Base-by-base conservation (phyloP, 2,113 vertebrate species). In the Saimiri boliviensis region DNA sequence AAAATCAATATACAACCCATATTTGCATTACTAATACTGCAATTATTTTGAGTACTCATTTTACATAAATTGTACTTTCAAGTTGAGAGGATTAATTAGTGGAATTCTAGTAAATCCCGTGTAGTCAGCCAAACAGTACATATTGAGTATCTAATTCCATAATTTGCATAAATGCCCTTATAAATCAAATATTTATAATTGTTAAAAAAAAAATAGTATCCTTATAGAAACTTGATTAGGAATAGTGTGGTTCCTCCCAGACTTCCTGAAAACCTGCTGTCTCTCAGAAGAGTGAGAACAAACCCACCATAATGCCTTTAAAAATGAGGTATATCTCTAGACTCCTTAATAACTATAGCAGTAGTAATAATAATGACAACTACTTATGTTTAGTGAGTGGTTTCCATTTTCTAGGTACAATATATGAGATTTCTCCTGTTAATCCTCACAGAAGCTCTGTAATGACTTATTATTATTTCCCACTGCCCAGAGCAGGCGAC, bases 41-140 rank as follows among this genome's bases (percentile, higher is more conserved):
- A 66, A 93, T 86, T 91, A 86, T 73, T 92, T 82, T 88, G 37
- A 94, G 84, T 32, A 60, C 20, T 92, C 21, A 58, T 91, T 84
- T 83, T 89, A 80, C 27, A 71, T 56, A 80, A 63, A 47, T 74
- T 74, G 13, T 17, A 86, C 79, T 83, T 91, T 76, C 47, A 71
- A 76, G 19, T 76, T 23, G 30, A 87, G 42, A 91, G 52, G 56
- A 93, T 76, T 90, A 60, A 47, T 95, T 63, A 84, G 23, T 76
- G 35, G 23, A 68, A 88, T 84, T 84, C 40, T 89, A 19, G 1
- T 58, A 89, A 94, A 96, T 77, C 19, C 52, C 63, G 1, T 35
- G 37, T 23, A 89, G 21, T 81, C 30, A 85, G 11, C 3, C 23
- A 81, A 96, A 91, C 6, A 92, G 11, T 27, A 47, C 17, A 42